A percentile compares a stretch with the other conserved stretches of the same genome.
Conservation (phyloP, 2,888 invertebrate species). For the Enchytraeus crypticus region DNA sequence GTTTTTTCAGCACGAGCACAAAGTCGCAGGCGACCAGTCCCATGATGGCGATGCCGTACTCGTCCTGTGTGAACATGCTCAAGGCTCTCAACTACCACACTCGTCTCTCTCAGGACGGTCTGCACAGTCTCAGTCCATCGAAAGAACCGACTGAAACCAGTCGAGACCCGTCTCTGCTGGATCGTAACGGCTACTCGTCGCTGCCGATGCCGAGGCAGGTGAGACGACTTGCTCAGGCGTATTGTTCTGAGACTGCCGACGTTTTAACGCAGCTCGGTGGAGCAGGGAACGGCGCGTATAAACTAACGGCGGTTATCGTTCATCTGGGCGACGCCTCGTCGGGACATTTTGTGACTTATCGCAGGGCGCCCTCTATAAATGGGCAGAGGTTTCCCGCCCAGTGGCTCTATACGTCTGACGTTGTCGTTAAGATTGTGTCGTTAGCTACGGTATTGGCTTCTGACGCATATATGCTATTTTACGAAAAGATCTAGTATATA, state of each 20-base stretch:
- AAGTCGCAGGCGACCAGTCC: too few species aligned
- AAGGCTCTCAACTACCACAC: constrained; percentile 43
- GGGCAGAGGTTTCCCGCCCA: constrained; percentile 43
- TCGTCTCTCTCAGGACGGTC: constrained; percentile 33
- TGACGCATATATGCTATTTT: constrained; percentile 85
- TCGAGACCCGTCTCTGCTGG: neutral
- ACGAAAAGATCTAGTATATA: constrained; percentile 61
- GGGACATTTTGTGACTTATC: constrained; percentile 89
- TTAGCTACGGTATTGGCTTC: constrained; percentile 73
- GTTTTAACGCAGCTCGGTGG: constrained; percentile 28
- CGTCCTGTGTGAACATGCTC: constrained; percentile 39
- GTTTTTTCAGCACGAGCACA: too few species aligned
- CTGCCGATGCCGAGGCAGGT: neutral
- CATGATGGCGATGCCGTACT: constrained; percentile 17
- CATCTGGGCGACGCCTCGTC: constrained; percentile 81
- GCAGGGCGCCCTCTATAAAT: constrained; percentile 54
- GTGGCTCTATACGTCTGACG: constrained; percentile 84
- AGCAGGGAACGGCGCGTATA: constrained; percentile 57
- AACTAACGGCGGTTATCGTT: constrained; percentile 74
- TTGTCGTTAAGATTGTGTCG: constrained; percentile 69
- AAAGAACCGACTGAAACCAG: neutral
- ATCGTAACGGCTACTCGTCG: too few species aligned
- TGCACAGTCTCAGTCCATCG: constrained; percentile 28
- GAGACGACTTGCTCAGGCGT: constrained; percentile 20
- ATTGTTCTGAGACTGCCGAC: constrained; percentile 11